Percentiles rank a stretch among this genome's conserved stretches.
These are phyloP conservation scores for Philereme vetulata DNA, from an alignment of 2,888 invertebrate species.

Conservation along the genomic window DNA sequence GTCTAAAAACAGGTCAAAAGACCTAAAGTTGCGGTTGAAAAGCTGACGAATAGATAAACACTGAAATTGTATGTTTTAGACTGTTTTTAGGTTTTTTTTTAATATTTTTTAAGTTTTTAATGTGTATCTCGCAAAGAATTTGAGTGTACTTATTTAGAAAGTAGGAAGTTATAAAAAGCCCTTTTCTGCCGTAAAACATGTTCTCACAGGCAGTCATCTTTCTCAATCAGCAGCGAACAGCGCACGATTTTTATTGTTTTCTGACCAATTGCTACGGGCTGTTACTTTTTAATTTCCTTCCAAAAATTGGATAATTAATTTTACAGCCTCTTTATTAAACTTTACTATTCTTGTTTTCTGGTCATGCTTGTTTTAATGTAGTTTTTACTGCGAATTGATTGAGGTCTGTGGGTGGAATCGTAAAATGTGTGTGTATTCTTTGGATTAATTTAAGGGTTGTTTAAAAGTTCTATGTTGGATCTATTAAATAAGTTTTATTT, in stretches of 20 bases:
- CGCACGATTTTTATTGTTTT: slow-evolving; percentile 80
- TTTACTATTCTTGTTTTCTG: slow-evolving; percentile 50
- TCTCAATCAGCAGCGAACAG: slow-evolving; percentile 75
- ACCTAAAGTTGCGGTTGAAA: too few species aligned
- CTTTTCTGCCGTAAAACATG: slow-evolving; percentile 58
- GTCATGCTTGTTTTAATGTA: slow-evolving; percentile 23
- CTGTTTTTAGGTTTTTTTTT: too few species aligned
- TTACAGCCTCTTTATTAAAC: slow-evolving; percentile 75
- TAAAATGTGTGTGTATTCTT: background rate
- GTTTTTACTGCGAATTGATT: slow-evolving; percentile 73
- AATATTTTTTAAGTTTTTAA: too few species aligned
- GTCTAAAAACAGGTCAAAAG: too few species aligned
- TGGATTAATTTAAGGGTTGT: background rate
- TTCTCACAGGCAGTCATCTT: slow-evolving; percentile 78
- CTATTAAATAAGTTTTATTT: too few species aligned
- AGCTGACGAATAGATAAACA: too few species aligned
- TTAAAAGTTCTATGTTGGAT: background rate
- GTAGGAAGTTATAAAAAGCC: slow-evolving; percentile 58
- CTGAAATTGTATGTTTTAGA: too few species aligned
- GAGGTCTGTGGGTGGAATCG: slow-evolving; percentile 49
- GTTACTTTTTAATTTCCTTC: slow-evolving; percentile 56
- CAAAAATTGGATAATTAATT: slow-evolving; percentile 73
- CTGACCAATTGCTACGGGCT: slow-evolving; percentile 59
- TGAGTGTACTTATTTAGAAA: too few species aligned
- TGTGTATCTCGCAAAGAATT: too few species aligned